Evolutionary conservation across 2,797 vertebrate genomes (phyloP), one percentile per base, ranked within the genome.

Genomic region (Echiichthys vipera): DNA sequence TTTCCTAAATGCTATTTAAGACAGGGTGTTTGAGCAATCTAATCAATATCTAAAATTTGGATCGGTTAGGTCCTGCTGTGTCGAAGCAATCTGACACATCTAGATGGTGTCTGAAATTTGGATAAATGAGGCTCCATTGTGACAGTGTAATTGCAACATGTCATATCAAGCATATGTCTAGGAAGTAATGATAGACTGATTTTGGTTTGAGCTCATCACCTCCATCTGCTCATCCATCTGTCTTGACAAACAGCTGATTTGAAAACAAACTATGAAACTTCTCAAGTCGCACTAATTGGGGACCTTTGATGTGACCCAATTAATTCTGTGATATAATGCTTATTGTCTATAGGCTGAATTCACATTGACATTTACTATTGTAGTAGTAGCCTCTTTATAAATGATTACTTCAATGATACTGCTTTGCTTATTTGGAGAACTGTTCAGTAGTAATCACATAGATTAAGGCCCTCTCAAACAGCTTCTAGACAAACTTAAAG

Each of bases 141-240:
- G 80, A 72, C 77, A 77, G 78, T 64, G 63, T 88, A 89, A 89
- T 89, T 85, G 84, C 87, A 88, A 78, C 75, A 78, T 83, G 83
- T 88, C 81, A 85, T 81, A 86, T 86, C 80, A 88, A 86, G 80
- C 91, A 90, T 89, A 92, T 90, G 89, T 84, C 85, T 77, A 58
- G 62, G 37, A 91, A 85, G 80, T 74, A 88, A 88, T 82, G 63
- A 67, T 66, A 80, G 81, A 34, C 78, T 88, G 81, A 88, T 78
- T 85, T 81, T 84, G 77, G 86, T 85, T 79, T 88, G 83, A 81
- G 84, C 79, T 90, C 87, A 82, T 84, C 88, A 83, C 82, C 61
- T 80, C 91, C 91, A 91, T 92, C 90, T 93, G 91, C 68, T 90
- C 74, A 61, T 84, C 88, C 91, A 89, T 90, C 87, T 90, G 88